Base-by-base conservation (phyloP, 23 tunicate species). In the Diplosoma virens region DNA sequence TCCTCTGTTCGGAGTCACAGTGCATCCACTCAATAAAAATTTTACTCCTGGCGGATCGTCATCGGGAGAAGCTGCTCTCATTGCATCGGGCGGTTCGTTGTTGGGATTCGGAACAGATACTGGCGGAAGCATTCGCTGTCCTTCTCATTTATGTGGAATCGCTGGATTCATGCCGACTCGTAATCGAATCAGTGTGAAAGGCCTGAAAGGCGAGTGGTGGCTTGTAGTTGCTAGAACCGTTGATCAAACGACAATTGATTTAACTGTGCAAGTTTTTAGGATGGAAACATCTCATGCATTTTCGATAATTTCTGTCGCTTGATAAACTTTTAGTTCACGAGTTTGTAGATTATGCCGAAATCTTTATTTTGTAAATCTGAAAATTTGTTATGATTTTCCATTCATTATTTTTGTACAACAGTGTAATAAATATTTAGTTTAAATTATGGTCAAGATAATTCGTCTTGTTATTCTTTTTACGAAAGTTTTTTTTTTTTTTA, bases 101-200 rank as follows among this genome's bases (percentile, higher is more conserved):
- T 79, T 90, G 0, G 97, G 97, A 9, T 84, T 90, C 79, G 97
- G 97, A 16, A 76, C 97, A 6, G 97, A 90, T 37, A 84, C 87
- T 69, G 97, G 76, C 7, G 97, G 97, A 7, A 84, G 97, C 58
- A 84, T 90, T 36, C 50, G 97, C 25, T 25, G 37, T 21, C 97
- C 97, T 22, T 79, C 97, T 4, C 90, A 90, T 74, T 26, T 90
- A 25, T 90, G 86, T 78, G 97, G 97, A 37, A 75, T 79, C 36
- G 76, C 52, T 74, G 97, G 97, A 16, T 71, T 90, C 25, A 84
- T 86, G 81, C 97, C 97, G 1, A 84, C 90, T 14, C 52, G 24
- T 47, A 50, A 77, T 25, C 47, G 97, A 54, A 59, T 90, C 14
- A 84, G 90, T 41, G 22, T 32, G 6, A 35, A 37, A 32, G 97